phyloP scores from a whole-genome alignment of 2,113 vertebrate species.

The Crotalus horridus region DNA sequence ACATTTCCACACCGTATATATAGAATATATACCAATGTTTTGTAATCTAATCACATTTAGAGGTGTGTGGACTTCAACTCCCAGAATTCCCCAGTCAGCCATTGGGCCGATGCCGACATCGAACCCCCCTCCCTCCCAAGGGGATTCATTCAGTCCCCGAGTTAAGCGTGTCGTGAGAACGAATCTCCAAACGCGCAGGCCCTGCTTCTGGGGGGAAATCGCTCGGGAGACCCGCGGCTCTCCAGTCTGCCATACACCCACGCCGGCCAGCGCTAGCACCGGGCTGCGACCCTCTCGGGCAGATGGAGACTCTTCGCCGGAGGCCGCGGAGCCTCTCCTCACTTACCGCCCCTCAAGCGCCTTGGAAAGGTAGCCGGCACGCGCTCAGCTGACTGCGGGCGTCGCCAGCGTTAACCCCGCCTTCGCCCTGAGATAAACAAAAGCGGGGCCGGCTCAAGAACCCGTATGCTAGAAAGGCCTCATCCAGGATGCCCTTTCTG shows the following conservation, averaged over 20 bases:
- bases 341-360: background rate
- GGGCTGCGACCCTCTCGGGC: background rate
- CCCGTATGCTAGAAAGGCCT: too few relatives aligned
- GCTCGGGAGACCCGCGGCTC: too few relatives aligned
- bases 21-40: background rate
- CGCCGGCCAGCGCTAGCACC: background rate
- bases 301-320: too few relatives aligned
- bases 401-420: too few relatives aligned
- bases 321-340: accelerated
- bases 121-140: background rate
- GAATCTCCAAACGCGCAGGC: background rate
- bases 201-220: background rate
- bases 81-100: background rate
- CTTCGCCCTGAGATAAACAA: too few relatives aligned
- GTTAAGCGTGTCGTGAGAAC: background rate
- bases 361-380: too few relatives aligned
- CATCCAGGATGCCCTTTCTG: too few relatives aligned
- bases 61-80: background rate
- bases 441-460: too few relatives aligned
- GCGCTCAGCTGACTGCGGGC: too few relatives aligned
- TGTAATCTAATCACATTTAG: background rate
- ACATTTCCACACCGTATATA: background rate
- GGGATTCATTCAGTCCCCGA: background rate
- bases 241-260: background rate
- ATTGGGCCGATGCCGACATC: background rate